These are phyloP conservation scores for Drosophila acutilabella DNA, from an alignment of 2,888 invertebrate genomes.

Conservation along the genomic window DNA sequence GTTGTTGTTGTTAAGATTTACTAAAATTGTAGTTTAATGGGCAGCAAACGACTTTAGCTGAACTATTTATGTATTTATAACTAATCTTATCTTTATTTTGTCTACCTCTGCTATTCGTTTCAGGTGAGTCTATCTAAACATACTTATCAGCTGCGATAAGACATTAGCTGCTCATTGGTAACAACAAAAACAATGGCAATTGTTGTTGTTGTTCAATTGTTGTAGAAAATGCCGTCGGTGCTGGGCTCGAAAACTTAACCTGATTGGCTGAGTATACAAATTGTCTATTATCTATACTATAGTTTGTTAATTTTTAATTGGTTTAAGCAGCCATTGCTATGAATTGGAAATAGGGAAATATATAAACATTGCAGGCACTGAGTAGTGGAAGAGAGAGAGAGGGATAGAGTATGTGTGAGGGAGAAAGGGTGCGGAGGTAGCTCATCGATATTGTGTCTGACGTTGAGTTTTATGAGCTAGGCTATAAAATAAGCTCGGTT, in stretches of 20 bases:
- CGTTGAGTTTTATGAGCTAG: constrained; percentile 62
- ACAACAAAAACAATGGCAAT: constrained; percentile 14
- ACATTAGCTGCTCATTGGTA: constrained; percentile 43
- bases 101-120: constrained; percentile 38
- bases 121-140: constrained; percentile 54
- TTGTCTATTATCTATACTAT: constrained; percentile 70
- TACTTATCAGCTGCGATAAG: constrained; percentile 51
- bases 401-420: neutral
- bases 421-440: neutral
- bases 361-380: constrained; percentile 9
- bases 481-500: constrained; percentile 70
- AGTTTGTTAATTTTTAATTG: constrained; percentile 72
- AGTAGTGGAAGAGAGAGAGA: neutral
- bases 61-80: constrained; percentile 20
- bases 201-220: constrained; percentile 2
- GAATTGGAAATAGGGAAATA: constrained; percentile 17
- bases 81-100: constrained; percentile 54
- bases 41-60: neutral
- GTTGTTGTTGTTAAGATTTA: constrained; percentile 39
- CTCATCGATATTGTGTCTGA: constrained; percentile 53
- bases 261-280: constrained; percentile 76
- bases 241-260: constrained; percentile 46
- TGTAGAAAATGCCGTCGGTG: constrained; percentile 64
- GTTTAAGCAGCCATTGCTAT: constrained; percentile 71
- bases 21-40: too few relatives aligned